Evolutionary conservation across 2,888 invertebrate genomes (phyloP), one percentile per base, ranked within the genome.

Genomic region (Apotomis betuletana): DNA sequence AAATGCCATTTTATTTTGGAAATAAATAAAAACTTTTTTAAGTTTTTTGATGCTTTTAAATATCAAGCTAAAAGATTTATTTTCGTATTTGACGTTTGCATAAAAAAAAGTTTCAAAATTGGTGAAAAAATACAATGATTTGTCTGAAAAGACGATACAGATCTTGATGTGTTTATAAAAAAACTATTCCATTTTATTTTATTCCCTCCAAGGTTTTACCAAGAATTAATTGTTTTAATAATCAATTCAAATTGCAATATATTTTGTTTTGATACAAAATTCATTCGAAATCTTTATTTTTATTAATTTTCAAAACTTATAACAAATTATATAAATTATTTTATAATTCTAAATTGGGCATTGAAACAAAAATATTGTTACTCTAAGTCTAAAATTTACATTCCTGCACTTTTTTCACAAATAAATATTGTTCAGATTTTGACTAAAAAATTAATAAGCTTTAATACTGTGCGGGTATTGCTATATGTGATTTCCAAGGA

Each of bases 361-460:
- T 64, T 64, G 15, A 52, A 38, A 38, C 36, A 58, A 64, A 15
- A 49, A 41, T 41, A 41, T 41, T 0, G 44, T 49, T 5, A 49
- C 10, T 9, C 49, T 49, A 49, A 49, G 49, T 9, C 44, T 8
- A 49, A 49, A 49, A 49, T 51, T 41, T 58, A 36, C 27, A 65
- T 27, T 57, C 46, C 36, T 62, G 36, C 13, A 36, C 5, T 55
- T 15, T 15, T 13, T 9, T 44, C 8, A 44, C 6, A 13, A 51
- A 62, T n/a, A 51, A 54, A n/a, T 54, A 15, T 52, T 68, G 52
- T 10, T 54, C 36, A 52, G 67, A 62, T 55, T 63, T 68, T 69
- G 52, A 73, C 67, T 54, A 38, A 72, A 71, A 15, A 67, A 38
- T 38, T n/a, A 84, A 76, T 90, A 88, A 91, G 92, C 92, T 91